Evolutionary conservation across 2,797 vertebrate species (phyloP).

Genomic region (Peromyscus attwateri): DNA sequence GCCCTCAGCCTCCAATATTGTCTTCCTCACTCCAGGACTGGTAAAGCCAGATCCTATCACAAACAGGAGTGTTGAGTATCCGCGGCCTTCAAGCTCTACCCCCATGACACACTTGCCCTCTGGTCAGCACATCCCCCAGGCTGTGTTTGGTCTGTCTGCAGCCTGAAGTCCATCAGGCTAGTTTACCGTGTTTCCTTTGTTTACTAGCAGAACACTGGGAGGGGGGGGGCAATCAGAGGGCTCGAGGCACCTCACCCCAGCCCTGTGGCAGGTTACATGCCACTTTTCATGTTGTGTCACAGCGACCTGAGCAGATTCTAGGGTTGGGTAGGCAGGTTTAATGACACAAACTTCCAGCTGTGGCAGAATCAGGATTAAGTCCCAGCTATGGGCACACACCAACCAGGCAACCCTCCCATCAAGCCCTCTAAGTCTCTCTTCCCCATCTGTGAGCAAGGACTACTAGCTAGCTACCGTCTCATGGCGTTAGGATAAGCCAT

Average conservation of each 20-base stretch:
- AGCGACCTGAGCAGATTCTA: neutral
- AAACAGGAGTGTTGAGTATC: neutral
- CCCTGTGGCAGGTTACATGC: neutral
- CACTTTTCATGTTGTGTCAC: neutral
- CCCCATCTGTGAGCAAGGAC: neutral
- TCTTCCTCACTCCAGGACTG: neutral
- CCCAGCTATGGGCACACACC: neutral
- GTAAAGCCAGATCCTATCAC: neutral
- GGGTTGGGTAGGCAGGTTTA: neutral
- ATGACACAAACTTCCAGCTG: neutral
- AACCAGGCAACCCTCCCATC: neutral
- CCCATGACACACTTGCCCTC: accelerated
- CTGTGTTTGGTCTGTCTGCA: neutral
- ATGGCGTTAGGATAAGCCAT: neutral
- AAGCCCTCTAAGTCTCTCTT: neutral
- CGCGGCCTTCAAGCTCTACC: neutral
- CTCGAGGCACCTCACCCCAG: neutral
- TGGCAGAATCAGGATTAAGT: neutral
- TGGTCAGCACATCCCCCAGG: accelerated
- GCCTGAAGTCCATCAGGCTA: neutral
- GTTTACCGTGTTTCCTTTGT: neutral
- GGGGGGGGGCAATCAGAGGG: neutral
- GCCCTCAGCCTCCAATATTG: neutral
- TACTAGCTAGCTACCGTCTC: neutral
- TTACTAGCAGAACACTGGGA: no score